Conservation (phyloP, 35 echinoderm and acorn worm genomes). For the Apostichopus japonicus region DNA sequence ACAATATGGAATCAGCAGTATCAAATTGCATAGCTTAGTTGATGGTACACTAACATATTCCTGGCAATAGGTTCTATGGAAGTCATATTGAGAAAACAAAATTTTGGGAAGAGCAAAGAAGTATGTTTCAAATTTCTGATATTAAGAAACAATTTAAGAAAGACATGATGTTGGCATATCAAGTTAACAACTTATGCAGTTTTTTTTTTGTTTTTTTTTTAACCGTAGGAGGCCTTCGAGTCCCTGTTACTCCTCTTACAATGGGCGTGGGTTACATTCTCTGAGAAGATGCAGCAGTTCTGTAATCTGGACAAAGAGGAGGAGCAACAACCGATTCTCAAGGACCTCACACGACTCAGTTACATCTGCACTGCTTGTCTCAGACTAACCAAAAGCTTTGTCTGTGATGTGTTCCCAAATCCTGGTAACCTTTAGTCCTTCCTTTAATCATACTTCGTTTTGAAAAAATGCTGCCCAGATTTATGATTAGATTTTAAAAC, state of each 20-base stretch:
- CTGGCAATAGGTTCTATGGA: too few species aligned
- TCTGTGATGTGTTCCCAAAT: conserved; percentile 97
- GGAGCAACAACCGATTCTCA: conserved; percentile 44
- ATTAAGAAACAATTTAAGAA: too few species aligned
- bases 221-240: conserved; percentile 90
- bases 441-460: neutral
- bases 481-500: too few species aligned
- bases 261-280: conserved; percentile 85
- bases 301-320: conserved; percentile 57
- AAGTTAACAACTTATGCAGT: too few species aligned
- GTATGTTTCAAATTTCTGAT: too few species aligned
- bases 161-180: too few species aligned
- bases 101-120: too few species aligned
- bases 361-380: conserved; percentile 93
- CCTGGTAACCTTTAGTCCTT: conserved; percentile 68
- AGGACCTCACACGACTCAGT: conserved; percentile 88
- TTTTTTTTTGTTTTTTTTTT: neutral
- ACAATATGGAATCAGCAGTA: too few species aligned
- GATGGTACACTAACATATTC: too few species aligned
- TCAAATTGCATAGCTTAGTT: too few species aligned
- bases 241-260: conserved; percentile 85
- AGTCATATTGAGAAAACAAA: too few species aligned
- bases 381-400: conserved; percentile 85
- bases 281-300: conserved; percentile 55
- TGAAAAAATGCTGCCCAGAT: neutral